phyloP scores from a whole-genome alignment of 2,113 vertebrate species.

The Oncorhynchus clarkii region DNA sequence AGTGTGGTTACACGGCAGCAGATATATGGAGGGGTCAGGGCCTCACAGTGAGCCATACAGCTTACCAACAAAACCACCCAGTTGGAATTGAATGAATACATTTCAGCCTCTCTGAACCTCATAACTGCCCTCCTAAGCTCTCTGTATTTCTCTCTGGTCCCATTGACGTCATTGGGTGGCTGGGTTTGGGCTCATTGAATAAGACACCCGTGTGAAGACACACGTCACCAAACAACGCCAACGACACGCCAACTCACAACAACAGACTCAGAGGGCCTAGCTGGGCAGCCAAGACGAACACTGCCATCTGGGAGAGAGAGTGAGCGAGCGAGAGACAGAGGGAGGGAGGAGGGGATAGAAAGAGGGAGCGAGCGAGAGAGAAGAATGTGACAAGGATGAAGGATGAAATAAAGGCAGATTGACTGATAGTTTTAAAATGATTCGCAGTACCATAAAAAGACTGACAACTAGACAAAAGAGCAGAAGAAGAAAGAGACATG shows the following conservation, averaged over 20 bases:
- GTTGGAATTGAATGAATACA: not conserved
- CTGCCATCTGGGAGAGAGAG: conserved; percentile 30
- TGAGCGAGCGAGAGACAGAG: not conserved
- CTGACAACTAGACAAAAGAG: conserved; percentile 35
- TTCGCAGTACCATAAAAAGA: conserved; percentile 9
- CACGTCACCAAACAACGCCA: conserved; percentile 47
- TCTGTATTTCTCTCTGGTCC: conserved; percentile 4
- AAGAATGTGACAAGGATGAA: not conserved
- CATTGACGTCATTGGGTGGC: conserved; percentile 36
- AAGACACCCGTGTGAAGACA: conserved; percentile 37
- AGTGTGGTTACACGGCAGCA: too few relatives aligned
- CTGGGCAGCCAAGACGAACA: conserved; percentile 29
- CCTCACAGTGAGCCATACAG: not conserved
- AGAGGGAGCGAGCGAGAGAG: not conserved
- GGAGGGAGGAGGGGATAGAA: not conserved
- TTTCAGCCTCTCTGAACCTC: conserved; percentile 16
- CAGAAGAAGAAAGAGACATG: conserved; percentile 18
- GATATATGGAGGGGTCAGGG: not conserved
- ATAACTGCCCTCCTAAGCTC: not conserved
- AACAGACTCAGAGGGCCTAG: conserved; percentile 19
- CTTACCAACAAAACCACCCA: not conserved
- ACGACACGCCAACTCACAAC: conserved; percentile 24
- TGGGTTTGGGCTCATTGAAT: conserved; percentile 26
- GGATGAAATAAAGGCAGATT: conserved; percentile 48
- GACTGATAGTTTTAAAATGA: conserved; percentile 49